These are phyloP conservation scores for Florisuga fusca DNA, from an alignment of 2,797 vertebrate genomes.

Conservation along the genomic window DNA sequence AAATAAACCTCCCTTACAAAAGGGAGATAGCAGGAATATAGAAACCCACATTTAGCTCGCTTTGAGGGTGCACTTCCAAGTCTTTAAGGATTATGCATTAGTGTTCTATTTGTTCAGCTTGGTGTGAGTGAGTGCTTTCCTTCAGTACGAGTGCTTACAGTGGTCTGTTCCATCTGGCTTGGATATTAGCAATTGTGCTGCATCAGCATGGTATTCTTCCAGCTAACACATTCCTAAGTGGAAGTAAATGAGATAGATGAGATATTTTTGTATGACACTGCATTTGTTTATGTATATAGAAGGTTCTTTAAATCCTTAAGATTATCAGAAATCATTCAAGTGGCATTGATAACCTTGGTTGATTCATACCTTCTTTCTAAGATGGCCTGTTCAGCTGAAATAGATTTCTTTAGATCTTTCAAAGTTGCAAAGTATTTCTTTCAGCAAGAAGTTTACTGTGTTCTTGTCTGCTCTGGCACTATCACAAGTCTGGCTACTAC, in stretches of 20 bases:
- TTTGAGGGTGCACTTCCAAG: background rate
- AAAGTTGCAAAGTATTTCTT: background rate
- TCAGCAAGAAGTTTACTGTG: background rate
- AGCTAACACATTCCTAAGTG: background rate
- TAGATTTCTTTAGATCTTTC: background rate
- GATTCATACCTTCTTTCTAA: background rate
- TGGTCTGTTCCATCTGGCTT: background rate
- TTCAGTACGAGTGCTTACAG: background rate
- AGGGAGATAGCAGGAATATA: background rate
- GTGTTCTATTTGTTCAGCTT: background rate
- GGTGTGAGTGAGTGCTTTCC: fast-evolving
- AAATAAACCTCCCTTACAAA: background rate
- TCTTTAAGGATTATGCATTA: background rate
- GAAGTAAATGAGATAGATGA: background rate
- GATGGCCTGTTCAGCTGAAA: background rate
- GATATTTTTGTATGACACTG: background rate
- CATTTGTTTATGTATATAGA: background rate
- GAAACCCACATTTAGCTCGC: background rate
- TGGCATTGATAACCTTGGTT: background rate
- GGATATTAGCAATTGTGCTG: background rate
- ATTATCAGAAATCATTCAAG: background rate
- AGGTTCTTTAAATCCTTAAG: background rate
- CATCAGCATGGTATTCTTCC: background rate
- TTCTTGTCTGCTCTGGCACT: background rate
- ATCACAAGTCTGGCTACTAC: background rate